Conservation (phyloP, 2,113 vertebrate species). For the Pan troglodytes region NHGRI_mPanTro3-v2.1_pri NC_072408.2:10256001-10256500, state of each 20-base stretch:
- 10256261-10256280: background rate
- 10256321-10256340: background rate
- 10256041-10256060: background rate
- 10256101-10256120: background rate
- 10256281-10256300: background rate
- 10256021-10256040: background rate
- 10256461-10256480: background rate
- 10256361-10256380: slow-evolving; percentile 9
- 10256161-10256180: background rate
- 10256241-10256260: background rate
- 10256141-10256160: background rate
- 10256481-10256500: slow-evolving; percentile 63
- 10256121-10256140: background rate
- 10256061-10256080: background rate
- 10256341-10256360: background rate
- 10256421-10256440: background rate
- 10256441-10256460: slow-evolving; percentile 15
- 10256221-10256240: background rate
- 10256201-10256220: background rate
- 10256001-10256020: background rate
- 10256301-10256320: background rate
- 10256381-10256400: slow-evolving; percentile 20
- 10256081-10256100: background rate
- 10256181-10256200: background rate
- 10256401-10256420: background rate